A percentile compares a stretch with the other conserved stretches of the same genome.
phyloP scores from a whole-genome alignment of 2,797 vertebrate species.

The Platalea minor region DNA sequence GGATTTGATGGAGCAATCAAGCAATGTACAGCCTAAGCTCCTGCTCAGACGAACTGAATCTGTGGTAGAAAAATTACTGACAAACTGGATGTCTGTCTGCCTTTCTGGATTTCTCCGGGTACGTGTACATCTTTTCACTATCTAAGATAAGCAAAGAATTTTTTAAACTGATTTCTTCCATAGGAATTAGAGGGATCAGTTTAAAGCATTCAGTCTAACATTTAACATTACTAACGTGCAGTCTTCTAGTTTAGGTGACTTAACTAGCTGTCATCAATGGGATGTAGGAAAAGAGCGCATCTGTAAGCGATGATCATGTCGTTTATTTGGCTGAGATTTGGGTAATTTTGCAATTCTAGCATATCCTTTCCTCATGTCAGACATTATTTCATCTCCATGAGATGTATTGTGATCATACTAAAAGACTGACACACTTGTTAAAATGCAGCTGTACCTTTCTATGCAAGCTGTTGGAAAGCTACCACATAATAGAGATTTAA shows the following conservation, averaged over 20 bases:
- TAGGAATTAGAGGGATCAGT: neutral
- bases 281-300: neutral
- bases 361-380: neutral
- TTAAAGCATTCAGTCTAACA: neutral
- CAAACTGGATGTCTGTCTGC: conserved; percentile 98
- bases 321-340: neutral
- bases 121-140: conserved; percentile 22
- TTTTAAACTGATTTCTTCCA: neutral
- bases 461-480: neutral
- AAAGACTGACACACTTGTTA: neutral
- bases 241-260: neutral
- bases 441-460: neutral
- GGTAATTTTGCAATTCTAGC: neutral
- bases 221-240: neutral
- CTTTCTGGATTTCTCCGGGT: conserved; percentile 95
- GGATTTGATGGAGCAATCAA: conserved; percentile 88
- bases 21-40: conserved; percentile 88
- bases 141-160: neutral
- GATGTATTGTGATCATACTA: neutral
- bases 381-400: neutral
- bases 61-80: conserved; percentile 92
- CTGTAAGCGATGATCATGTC: neutral
- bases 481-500: neutral
- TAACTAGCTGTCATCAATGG: neutral
- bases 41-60: conserved; percentile 91